Percentiles rank a stretch among this genome's conserved stretches.
Conservation (phyloP, 2,888 invertebrate species). For the Cataglyphis albicans region DNA sequence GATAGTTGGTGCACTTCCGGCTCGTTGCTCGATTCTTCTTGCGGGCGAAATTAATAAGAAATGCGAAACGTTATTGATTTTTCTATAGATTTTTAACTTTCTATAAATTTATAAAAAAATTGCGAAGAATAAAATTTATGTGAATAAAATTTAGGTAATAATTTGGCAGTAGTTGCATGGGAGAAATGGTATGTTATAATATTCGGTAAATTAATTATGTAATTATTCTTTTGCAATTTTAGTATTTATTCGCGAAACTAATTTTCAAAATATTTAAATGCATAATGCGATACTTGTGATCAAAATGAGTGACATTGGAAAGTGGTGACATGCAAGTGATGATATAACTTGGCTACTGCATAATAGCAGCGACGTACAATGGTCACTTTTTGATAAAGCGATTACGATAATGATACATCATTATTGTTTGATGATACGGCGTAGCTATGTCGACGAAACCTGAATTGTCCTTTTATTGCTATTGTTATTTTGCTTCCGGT, state of each 20-base stretch:
- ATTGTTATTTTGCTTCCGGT: constrained; percentile 22
- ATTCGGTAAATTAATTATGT: not conserved
- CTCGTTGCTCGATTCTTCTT: constrained; percentile 9
- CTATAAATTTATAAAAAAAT: not conserved
- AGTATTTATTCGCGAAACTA: not conserved
- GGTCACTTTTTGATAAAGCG: constrained; percentile 48
- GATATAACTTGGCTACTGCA: constrained; percentile 9
- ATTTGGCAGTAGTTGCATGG: constrained; percentile 3
- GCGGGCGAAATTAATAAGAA: constrained; percentile 6
- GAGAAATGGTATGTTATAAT: not conserved
- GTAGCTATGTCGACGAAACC: not conserved
- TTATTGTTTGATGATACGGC: constrained; percentile 34
- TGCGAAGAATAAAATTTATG: constrained; percentile 5
- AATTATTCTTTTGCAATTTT: not conserved
- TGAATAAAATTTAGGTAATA: not conserved
- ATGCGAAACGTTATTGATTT: not conserved
- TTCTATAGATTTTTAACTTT: not conserved
- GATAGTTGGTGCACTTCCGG: constrained; percentile 42
- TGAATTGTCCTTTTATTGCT: constrained; percentile 33
- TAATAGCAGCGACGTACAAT: constrained; percentile 18
- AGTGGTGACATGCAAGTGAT: constrained; percentile 23
- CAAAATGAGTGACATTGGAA: constrained; percentile 23
- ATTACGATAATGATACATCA: constrained; percentile 43
- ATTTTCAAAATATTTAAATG: not conserved
- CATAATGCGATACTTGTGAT: not conserved